A percentile compares a stretch with the other conserved stretches of the same genome.
Conservation (phyloP, 2,797 vertebrate genomes). For the Macrochelys suwanniensis region DNA sequence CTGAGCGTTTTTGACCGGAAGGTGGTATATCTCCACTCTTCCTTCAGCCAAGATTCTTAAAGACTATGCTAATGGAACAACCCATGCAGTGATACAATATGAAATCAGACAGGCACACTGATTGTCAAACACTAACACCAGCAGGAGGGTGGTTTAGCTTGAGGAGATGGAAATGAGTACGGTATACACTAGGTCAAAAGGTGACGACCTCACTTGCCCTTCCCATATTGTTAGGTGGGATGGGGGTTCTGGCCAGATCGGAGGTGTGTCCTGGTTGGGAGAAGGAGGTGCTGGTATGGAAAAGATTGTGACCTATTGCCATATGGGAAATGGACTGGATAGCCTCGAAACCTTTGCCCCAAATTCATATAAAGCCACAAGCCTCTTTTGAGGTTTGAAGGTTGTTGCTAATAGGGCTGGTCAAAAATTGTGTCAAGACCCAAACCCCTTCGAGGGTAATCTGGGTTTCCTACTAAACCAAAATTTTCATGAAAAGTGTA, state of each 20-base stretch:
- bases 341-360: not conserved
- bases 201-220: not conserved
- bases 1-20: not conserved
- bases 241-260: too few species aligned
- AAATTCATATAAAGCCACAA: not conserved
- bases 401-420: not conserved
- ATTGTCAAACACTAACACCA: not conserved
- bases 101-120: not conserved
- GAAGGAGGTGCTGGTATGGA: not conserved
- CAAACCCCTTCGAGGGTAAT: too few species aligned
- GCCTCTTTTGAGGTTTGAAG: not conserved
- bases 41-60: not conserved
- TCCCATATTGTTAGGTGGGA: not conserved
- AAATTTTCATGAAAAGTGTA: not conserved
- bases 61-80: not conserved
- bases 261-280: too few species aligned
- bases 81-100: not conserved
- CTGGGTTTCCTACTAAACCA: not conserved
- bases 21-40: rapidly evolving
- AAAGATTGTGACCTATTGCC: not conserved
- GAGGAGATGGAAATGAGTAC: not conserved
- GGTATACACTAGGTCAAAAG: not conserved
- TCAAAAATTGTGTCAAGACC: not conserved
- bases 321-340: not conserved
- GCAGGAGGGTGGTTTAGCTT: not conserved